Percentiles rank a stretch among this genome's conserved stretches.
Conservation (phyloP, 2,113 vertebrate genomes). For the Butastur rufipennis region DNA sequence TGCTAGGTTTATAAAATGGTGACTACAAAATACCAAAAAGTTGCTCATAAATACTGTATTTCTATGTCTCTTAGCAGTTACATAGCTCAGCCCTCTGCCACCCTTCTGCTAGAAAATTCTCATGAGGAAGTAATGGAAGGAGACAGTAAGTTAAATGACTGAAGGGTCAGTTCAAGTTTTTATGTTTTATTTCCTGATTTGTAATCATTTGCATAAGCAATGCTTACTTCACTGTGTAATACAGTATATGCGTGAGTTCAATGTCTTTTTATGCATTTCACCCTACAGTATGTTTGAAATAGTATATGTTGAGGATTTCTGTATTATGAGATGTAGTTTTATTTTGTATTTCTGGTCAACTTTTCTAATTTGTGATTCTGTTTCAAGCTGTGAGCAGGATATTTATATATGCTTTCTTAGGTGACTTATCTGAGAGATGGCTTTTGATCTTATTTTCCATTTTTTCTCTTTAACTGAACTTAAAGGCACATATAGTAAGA, state of each 20-base stretch:
- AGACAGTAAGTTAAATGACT: constrained; percentile 31
- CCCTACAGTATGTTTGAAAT: neutral
- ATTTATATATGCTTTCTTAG: neutral
- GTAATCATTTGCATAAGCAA: neutral
- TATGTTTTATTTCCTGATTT: neutral
- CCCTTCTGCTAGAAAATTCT: constrained; percentile 36
- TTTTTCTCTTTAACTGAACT: neutral
- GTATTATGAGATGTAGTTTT: neutral
- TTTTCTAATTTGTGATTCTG: neutral
- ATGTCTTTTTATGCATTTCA: neutral
- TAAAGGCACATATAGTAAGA: neutral
- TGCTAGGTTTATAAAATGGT: neutral
- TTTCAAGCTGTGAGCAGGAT: neutral
- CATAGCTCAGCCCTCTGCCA: constrained; percentile 7
- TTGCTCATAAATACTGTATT: constrained; percentile 19
- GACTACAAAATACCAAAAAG: neutral
- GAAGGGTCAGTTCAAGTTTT: constrained; percentile 18
- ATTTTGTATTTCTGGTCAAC: neutral
- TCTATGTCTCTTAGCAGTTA: constrained; percentile 35
- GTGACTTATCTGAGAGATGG: neutral
- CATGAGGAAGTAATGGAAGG: constrained; percentile 25
- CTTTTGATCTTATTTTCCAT: neutral
- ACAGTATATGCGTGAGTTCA: neutral
- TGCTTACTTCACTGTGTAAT: neutral
- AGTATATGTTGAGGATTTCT: neutral